phyloP scores from a whole-genome alignment of 2,888 invertebrate genomes.

The Imbricaverruca yamaguchii region DNA sequence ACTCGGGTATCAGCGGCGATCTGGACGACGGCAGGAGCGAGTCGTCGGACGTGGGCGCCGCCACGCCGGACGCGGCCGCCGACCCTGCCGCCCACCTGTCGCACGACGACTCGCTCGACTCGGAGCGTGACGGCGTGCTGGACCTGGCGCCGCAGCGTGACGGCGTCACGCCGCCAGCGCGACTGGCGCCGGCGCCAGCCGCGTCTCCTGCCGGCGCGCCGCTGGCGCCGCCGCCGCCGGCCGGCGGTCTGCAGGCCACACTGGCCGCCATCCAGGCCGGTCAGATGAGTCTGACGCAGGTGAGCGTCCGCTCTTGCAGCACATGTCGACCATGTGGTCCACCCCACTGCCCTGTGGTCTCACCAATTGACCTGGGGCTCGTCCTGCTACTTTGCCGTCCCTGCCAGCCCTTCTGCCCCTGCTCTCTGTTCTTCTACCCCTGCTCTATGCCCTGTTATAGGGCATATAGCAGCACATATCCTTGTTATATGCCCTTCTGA shows the following conservation, averaged over 20 bases:
- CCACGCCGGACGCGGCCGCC: neutral
- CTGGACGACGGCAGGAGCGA: conserved; percentile 1
- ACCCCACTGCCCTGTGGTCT: no score
- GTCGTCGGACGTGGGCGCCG: neutral
- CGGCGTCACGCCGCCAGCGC: neutral
- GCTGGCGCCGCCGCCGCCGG: conserved; percentile 35
- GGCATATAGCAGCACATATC: no score
- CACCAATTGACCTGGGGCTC: no score
- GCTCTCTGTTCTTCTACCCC: no score
- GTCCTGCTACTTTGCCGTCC: no score
- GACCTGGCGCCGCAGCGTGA: conserved; percentile 21
- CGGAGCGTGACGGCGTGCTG: conserved; percentile 8
- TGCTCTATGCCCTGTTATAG: no score
- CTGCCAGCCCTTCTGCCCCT: no score
- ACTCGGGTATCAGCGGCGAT: conserved; percentile 6
- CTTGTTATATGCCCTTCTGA: no score
- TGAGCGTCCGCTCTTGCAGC: conserved; percentile 33
- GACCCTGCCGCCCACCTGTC: neutral
- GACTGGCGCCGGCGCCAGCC: conserved; percentile 22
- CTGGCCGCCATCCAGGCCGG: conserved; percentile 45
- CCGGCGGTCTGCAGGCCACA: conserved; percentile 43
- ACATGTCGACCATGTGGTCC: no score
- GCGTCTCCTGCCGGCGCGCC: conserved; percentile 29
- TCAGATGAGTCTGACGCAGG: conserved; percentile 45
- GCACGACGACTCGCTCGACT: conserved; percentile 6